A percentile compares a stretch with the other conserved stretches of the same genome.
Evolutionary conservation across 2,888 invertebrate species (phyloP).

Genomic region (Steromphala cineraria): DNA sequence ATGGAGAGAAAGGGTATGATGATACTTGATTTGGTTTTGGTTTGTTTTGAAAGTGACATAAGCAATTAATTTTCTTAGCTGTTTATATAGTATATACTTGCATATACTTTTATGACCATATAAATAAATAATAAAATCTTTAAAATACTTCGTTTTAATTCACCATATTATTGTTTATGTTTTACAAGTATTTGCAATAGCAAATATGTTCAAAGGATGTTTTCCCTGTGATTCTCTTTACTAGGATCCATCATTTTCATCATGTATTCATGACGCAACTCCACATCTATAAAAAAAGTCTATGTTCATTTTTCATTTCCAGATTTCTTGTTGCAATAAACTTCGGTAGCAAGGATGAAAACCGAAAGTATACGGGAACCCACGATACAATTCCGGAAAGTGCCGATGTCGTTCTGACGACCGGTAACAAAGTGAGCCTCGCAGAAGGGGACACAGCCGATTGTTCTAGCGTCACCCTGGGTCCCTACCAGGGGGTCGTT

Average conservation of each 20-base stretch:
- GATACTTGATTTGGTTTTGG: too few species aligned
- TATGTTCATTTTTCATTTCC: conserved; percentile 10
- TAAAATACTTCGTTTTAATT: too few species aligned
- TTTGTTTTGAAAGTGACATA: too few species aligned
- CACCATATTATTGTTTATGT: too few species aligned
- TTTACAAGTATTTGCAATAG: too few species aligned
- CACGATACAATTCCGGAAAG: conserved; percentile 50
- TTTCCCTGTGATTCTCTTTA: too few species aligned
- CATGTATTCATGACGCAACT: neutral
- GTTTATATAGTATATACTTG: too few species aligned
- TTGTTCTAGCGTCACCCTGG: conserved; percentile 46
- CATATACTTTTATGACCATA: too few species aligned
- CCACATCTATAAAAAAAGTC: neutral
- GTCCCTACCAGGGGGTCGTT: conserved; percentile 64
- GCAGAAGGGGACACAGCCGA: conserved; percentile 46
- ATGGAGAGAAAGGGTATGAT: conserved; percentile 67
- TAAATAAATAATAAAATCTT: too few species aligned
- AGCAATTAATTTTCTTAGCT: too few species aligned
- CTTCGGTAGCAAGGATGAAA: conserved; percentile 52
- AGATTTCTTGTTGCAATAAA: conserved; percentile 70
- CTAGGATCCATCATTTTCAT: too few species aligned
- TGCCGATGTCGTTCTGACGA: conserved; percentile 52
- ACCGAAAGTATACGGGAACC: conserved; percentile 50
- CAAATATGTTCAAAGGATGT: too few species aligned
- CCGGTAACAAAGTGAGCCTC: conserved; percentile 40